Evolutionary conservation across 1,140 invertebrate genomes (phyloP), one percentile per base, ranked within the genome.

Genomic region (Danaus plexippus): DNA sequence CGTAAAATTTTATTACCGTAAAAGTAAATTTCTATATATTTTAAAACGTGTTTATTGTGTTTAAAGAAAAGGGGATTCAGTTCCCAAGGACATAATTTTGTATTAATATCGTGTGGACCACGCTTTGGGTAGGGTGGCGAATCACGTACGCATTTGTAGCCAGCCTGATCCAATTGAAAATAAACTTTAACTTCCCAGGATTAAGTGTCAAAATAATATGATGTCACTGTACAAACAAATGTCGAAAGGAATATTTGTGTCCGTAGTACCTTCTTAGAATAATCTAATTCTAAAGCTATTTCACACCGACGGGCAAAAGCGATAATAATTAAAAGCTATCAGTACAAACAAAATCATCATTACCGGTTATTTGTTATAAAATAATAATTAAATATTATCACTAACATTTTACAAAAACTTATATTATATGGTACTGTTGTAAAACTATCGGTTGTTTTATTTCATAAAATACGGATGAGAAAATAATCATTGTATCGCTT

Each of bases 81-180:
- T 78, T 80, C 72, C 75, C 75, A 78, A 68, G 75, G 71, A 68
- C 73, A 75, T 79, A 75, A 78, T 66, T 76, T 71, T 71, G 68
- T 76, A 71, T 76, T 79, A 66, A 61, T 68, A 59, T 61, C 58
- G 43, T 52, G 43, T 63, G 60, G 64, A 66, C 63, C 64, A 59
- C 58, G 65, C 57, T 53, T 56, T 61, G 47, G 13, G 58, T 61
- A 64, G 71, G 68, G 66, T 70, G 71, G 64, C 66, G 68, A 66
- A 75, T 80, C 73, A 72, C 70, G 63, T 75, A 61, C 49, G 41
- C 48, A 56, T 15, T n/a, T 44, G 13, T 43, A 54, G 47, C 15
- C 15, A 50, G 45, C 57, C 50, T 55, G 52, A 10, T 9, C 41
- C 11, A 56, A 47, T 10, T 9, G 0, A 71, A 69, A 55, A 45